phyloP scores from a whole-genome alignment of 2,797 vertebrate species.

The Trachurus trachurus region DNA sequence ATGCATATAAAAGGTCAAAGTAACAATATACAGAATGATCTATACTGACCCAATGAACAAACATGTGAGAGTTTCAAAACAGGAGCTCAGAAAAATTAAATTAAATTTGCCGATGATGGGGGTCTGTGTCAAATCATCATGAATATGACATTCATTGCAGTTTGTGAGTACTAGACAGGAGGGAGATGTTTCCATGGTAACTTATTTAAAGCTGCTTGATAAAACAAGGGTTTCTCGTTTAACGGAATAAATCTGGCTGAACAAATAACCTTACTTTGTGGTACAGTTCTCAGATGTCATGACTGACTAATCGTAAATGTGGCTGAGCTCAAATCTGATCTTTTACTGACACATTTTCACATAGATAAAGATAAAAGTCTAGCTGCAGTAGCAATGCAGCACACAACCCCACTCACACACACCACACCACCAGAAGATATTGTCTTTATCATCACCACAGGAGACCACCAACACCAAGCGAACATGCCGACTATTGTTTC shows the following conservation, averaged over 20 bases:
- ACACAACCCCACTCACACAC: slow-evolving; percentile 12
- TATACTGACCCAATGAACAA: background rate
- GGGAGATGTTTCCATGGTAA: slow-evolving; percentile 9
- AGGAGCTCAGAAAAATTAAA: slow-evolving; percentile 11
- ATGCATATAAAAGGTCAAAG: background rate
- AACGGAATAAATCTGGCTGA: slow-evolving; percentile 2
- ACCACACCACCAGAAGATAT: slow-evolving; percentile 10
- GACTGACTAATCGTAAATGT: background rate
- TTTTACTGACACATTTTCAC: slow-evolving; percentile 16
- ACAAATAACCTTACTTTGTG: background rate
- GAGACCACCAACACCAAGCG: slow-evolving; percentile 8
- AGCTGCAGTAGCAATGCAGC: slow-evolving; percentile 4
- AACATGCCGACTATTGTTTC: slow-evolving; percentile 26
- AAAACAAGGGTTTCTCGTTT: background rate
- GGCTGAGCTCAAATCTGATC: background rate
- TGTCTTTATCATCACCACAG: slow-evolving; percentile 22
- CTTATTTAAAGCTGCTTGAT: background rate
- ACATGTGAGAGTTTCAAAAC: background rate
- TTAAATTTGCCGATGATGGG: background rate
- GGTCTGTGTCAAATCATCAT: background rate
- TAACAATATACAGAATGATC: background rate
- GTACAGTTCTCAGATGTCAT: slow-evolving; percentile 5
- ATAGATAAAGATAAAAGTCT: slow-evolving; percentile 10
- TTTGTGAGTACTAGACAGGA: background rate
- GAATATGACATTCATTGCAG: background rate